Evolutionary conservation across 2,888 invertebrate genomes (phyloP).

Genomic region (Campopleginae sp.): DNA sequence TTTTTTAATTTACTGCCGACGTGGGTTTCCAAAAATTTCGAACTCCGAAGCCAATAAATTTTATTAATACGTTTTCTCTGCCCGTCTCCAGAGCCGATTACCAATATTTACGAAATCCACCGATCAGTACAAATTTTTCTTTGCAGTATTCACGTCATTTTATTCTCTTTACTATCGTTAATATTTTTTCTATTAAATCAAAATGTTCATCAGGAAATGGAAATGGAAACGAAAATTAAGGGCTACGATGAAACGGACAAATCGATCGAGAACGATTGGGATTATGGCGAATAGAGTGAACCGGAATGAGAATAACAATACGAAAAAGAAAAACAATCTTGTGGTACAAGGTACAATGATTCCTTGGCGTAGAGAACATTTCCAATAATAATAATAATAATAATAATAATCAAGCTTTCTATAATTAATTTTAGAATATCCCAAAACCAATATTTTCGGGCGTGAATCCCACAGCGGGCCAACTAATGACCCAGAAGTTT

Average conservation of each 20-base stretch:
- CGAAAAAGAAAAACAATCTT: not conserved
- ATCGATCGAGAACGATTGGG: slow-evolving; percentile 14
- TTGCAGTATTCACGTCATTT: not conserved
- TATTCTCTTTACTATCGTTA: not conserved
- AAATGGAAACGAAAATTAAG: slow-evolving; percentile 16
- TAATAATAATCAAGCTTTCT: not conserved
- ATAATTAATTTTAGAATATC: not conserved
- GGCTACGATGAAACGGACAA: slow-evolving; percentile 18
- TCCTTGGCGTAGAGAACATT: not conserved
- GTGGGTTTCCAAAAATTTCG: not conserved
- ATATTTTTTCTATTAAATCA: not conserved
- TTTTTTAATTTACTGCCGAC: not conserved
- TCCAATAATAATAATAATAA: not conserved
- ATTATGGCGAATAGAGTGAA: slow-evolving; percentile 43
- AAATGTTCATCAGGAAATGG: slow-evolving; percentile 18
- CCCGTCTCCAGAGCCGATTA: not conserved
- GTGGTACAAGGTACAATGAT: slow-evolving; percentile 4
- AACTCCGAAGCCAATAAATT: not conserved
- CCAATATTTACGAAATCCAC: not conserved
- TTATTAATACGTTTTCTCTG: slow-evolving; percentile 19
- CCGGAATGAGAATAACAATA: slow-evolving; percentile 28
- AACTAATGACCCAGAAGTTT: not conserved
- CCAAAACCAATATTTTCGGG: not conserved
- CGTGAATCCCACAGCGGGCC: not conserved
- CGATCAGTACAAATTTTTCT: not conserved